Base-by-base conservation (phyloP, 2,113 vertebrate species). In the Corythaixoides concolor region DNA sequence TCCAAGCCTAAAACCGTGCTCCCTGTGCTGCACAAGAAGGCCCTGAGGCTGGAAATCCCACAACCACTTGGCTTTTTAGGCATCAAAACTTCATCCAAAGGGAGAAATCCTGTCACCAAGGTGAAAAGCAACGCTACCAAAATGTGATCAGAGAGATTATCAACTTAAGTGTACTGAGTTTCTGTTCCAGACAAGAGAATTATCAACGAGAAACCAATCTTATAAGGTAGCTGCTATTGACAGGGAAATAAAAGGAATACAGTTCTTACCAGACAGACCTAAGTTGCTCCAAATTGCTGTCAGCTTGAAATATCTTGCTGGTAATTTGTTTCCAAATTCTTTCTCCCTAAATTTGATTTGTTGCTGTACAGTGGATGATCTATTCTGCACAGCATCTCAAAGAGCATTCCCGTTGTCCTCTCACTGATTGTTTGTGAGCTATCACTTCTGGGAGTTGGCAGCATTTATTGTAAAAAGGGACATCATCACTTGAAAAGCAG, bases 311-410 rank as follows among this genome's bases (percentile, higher is more conserved):
- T 96, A 95, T 86, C 93, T 97, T 69, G 53, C 96, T 83, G 80
- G 88, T 94, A 97, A 97, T 97, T 97, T 97, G 94, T 97, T 96
- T 96, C 91, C 90, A 90, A 97, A 96, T 91, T 93, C 92, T 87
- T 95, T 84, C 91, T 96, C 88, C 79, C 90, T 95, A 90, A 89
- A 87, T 95, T 84, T 95, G 93, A 97, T 96, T 91, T 86, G 79
- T 96, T 85, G 93, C 78, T 74, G 90, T 95, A 88, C 85, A 85
- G 91, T 89, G 91, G 90, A 94, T 96, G 96, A 95, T 95, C 88
- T 93, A 96, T 97, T 96, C 91, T 62, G 70, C 77, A 33, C 79
- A 83, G 93, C 73, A 70, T 59, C 93, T 93, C 80, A 60, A 91
- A 96, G 91, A 87, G 88, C 73, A 58, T 91, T 94, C 88, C 80